A percentile compares a stretch with the other conserved stretches of the same genome.
phyloP scores from a whole-genome alignment of 1,140 invertebrate species.

The Lepidurus apus region DNA sequence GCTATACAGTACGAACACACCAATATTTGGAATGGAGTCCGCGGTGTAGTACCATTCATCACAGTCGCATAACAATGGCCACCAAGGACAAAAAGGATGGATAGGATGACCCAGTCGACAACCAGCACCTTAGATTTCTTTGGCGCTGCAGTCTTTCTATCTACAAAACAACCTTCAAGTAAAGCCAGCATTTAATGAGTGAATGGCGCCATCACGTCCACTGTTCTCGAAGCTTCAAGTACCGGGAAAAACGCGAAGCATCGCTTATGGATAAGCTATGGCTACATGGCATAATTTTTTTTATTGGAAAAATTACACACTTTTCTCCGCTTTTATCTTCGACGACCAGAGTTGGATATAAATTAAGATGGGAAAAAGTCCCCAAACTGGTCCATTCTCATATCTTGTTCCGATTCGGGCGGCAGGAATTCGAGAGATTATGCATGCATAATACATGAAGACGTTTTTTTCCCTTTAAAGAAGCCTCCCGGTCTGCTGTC shows the following conservation, averaged over 20 bases:
- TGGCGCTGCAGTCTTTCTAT: no score
- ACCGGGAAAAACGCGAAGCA: no score
- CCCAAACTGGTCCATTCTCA: not conserved
- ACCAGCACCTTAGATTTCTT: not conserved
- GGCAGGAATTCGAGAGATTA: not conserved
- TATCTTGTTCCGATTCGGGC: not conserved
- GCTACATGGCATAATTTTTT: not conserved
- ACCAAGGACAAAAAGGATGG: not conserved
- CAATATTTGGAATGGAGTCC: not conserved
- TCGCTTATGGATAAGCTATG: no score
- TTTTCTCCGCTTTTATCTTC: not conserved
- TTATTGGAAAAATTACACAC: conserved; percentile 5
- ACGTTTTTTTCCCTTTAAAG: not conserved
- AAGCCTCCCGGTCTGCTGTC: not conserved
- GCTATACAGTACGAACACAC: not conserved
- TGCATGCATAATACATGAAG: conserved; percentile 19
- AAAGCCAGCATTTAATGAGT: no score
- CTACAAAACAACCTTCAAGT: no score
- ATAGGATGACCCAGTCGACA: not conserved
- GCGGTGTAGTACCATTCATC: not conserved
- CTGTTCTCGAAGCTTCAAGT: no score
- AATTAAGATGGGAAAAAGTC: not conserved
- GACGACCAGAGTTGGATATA: not conserved
- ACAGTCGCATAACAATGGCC: not conserved
- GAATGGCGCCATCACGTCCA: no score